Evolutionary conservation across 2,113 vertebrate genomes (phyloP), one percentile per base, ranked within the genome.

Genomic region (Aptenodytes patagonicus): DNA sequence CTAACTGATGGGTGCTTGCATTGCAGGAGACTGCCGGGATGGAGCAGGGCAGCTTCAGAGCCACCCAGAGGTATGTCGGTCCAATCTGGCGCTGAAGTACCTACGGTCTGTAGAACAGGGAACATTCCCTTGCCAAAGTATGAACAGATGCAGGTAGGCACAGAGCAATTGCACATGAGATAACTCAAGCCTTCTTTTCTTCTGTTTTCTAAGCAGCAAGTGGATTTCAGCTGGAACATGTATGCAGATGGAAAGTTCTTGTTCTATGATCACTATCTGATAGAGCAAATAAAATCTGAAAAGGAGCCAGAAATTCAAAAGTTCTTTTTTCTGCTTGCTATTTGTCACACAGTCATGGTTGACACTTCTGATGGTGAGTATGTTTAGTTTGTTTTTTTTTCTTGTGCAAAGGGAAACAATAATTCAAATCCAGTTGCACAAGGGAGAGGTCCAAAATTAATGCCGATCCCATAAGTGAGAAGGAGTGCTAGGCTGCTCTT

Each of bases 321-420:
- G 89, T 99, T 99, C 97, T 99, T 99, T 97, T 99, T 99, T 68
- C 97, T 99, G 82, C 99, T 99, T 28, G 98, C 99, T 0, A 97
- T 99, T 47, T 99, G 99, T 88, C 99, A 99, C 97, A 99, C 99
- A 0, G 98, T 99, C 94, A 99, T 99, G 99, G 99, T 98, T 95
- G 99, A 99, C 17, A 94, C 97, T 79, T 98, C 94, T 10, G 98
- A 98, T 0, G 99, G 99, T 99, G 96, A 98, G 98, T 93, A 7
- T 34, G 38, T 26, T 14, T n/a, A 31, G 36, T 16, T 55, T 44
- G 57, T 4, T 21, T 28, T 36, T 86, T 83, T 15, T 13, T 22
- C 47, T 34, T 21, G 31, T 47, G 22, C 40, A 22, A 55, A 7
- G 11, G 31, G 40, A 62, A 58, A 28, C 20, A 69, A 4, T 12